A percentile compares a stretch with the other conserved stretches of the same genome.
Conservation (phyloP, 1,140 invertebrate genomes). For the Brachionus asplanchnoidis region DNA sequence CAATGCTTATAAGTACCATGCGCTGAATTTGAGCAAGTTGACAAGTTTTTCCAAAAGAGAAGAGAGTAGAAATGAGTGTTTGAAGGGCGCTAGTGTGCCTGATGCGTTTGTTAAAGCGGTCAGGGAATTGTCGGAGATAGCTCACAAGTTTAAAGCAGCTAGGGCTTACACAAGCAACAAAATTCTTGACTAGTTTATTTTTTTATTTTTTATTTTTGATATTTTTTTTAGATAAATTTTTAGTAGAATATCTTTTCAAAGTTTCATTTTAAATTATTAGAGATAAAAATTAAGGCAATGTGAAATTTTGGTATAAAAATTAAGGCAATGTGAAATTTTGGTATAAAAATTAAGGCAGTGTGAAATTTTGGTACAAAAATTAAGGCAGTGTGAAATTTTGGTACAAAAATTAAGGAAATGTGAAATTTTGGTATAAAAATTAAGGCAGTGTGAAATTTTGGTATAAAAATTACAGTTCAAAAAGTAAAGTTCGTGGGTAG, state of each 20-base stretch:
- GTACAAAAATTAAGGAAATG: too few species aligned
- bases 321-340: too few species aligned
- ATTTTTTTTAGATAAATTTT: conserved; percentile 9
- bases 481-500: too few species aligned
- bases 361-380: too few species aligned
- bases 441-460: too few species aligned
- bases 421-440: too few species aligned
- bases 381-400: too few species aligned
- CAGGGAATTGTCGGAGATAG: conserved; percentile 1
- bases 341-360: too few species aligned
- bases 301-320: too few species aligned
- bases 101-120: conserved; percentile 18
- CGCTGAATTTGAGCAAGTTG: neutral
- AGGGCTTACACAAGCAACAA: conserved; percentile 7
- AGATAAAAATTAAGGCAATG: too few species aligned
- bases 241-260: neutral
- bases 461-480: too few species aligned
- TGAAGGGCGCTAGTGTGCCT: conserved; percentile 19
- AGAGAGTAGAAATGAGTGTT: conserved; percentile 16
- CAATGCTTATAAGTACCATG: conserved; percentile 12
- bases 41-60: neutral
- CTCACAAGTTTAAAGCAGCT: conserved; percentile 15
- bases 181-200: neutral
- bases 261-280: neutral
- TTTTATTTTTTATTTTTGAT: neutral